Conservation (phyloP, 1,140 invertebrate genomes). For the Ips typographus region DNA sequence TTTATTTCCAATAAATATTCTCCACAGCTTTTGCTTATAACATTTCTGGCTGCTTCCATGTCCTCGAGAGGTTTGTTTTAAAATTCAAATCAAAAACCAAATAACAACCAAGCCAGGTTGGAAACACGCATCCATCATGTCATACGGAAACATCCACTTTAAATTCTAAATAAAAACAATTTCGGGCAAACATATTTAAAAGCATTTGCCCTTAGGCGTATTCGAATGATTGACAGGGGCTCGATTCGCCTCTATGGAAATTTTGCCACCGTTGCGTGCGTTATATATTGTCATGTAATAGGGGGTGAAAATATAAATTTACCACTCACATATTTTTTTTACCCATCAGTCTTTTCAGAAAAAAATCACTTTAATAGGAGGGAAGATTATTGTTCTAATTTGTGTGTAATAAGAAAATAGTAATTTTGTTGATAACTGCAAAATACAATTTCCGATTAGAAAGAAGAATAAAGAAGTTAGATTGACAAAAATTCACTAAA, state of each 20-base stretch:
- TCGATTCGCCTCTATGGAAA: slow-evolving; percentile 34
- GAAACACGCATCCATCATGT: slow-evolving; percentile 48
- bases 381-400: too few relatives aligned
- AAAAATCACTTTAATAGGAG: too few relatives aligned
- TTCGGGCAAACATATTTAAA: slow-evolving; percentile 51
- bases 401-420: too few relatives aligned
- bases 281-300: slow-evolving; percentile 31
- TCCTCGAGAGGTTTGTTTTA: slow-evolving; percentile 38
- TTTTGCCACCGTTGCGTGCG: slow-evolving; percentile 27
- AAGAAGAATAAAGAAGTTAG: too few relatives aligned
- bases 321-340: background rate
- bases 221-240: slow-evolving; percentile 39
- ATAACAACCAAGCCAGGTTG: slow-evolving; percentile 46
- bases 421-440: too few relatives aligned
- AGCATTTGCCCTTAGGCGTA: slow-evolving; percentile 44
- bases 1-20: slow-evolving; percentile 16
- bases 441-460: too few relatives aligned
- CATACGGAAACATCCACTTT: slow-evolving; percentile 47
- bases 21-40: background rate
- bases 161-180: slow-evolving; percentile 51
- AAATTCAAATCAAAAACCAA: slow-evolving; percentile 47
- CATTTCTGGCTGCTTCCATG: slow-evolving; percentile 11
- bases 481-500: too few relatives aligned
- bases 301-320: slow-evolving; percentile 20
- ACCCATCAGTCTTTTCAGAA: background rate